phyloP scores from a whole-genome alignment of 1,140 invertebrate species.

The Drosophila malerkotliana region DNA sequence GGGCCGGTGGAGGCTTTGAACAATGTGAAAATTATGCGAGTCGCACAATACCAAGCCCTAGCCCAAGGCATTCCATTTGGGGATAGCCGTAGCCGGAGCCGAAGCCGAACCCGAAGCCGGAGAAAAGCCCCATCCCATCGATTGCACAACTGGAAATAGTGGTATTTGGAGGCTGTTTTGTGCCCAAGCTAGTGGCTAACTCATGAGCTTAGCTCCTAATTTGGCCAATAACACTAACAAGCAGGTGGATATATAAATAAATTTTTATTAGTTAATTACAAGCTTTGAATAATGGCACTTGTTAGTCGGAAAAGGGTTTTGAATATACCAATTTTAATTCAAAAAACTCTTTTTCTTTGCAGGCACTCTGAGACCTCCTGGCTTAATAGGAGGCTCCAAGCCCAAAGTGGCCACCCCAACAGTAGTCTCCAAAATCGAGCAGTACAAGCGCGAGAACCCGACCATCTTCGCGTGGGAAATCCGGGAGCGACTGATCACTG shows the following conservation, averaged over 20 bases:
- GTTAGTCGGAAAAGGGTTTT: too few species aligned
- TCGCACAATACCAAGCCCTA: slow-evolving; percentile 30
- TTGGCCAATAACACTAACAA: background rate
- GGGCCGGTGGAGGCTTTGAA: slow-evolving; percentile 26
- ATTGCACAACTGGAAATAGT: slow-evolving; percentile 42
- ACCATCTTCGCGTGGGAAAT: slow-evolving; percentile 99
- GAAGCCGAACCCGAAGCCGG: background rate
- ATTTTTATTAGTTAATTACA: too few species aligned
- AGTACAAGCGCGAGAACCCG: slow-evolving; percentile 97
- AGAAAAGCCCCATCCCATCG: slow-evolving; percentile 31
- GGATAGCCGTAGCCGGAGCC: background rate
- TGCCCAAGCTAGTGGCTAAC: background rate
- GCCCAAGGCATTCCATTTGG: slow-evolving; percentile 2
- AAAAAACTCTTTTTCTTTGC: slow-evolving; percentile 78
- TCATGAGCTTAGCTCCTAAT: background rate
- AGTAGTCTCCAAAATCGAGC: slow-evolving; percentile 97
- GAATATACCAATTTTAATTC: background rate
- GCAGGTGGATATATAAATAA: too few species aligned
- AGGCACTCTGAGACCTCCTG: slow-evolving; percentile 96
- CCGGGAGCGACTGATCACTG: slow-evolving; percentile 95
- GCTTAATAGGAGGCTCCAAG: slow-evolving; percentile 98
- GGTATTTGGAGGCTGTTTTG: background rate
- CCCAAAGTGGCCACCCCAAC: slow-evolving; percentile 99
- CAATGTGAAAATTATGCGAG: slow-evolving; percentile 74
- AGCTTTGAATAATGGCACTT: too few species aligned